Conservation (phyloP, 1,140 invertebrate species). For the Bombus balteatus region DNA sequence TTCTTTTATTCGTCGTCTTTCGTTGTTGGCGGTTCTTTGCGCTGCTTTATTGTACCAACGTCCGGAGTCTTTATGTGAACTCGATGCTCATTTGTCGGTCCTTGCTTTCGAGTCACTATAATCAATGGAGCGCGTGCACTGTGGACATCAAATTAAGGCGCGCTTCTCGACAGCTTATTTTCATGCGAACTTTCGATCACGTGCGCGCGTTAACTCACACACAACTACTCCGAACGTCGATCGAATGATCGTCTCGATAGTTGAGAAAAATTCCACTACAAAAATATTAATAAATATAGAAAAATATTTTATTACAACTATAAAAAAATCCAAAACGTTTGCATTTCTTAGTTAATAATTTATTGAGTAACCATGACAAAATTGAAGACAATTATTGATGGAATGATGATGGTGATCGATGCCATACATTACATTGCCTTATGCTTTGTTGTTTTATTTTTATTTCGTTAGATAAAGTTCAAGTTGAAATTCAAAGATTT, state of each 20-base stretch:
- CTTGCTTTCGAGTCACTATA: constrained; percentile 47
- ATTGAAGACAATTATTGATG: too few species aligned
- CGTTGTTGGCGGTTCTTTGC: constrained; percentile 13
- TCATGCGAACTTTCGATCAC: constrained; percentile 34
- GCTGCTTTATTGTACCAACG: constrained; percentile 53
- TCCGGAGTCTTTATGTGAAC: constrained; percentile 58
- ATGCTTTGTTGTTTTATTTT: too few species aligned
- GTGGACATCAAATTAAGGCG: constrained; percentile 28
- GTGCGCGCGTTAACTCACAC: too few species aligned
- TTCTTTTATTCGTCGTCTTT: constrained; percentile 41
- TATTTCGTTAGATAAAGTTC: too few species aligned
- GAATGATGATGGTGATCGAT: too few species aligned
- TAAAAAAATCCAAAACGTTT: too few species aligned
- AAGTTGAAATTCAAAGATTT: too few species aligned
- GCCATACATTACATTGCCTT: too few species aligned
- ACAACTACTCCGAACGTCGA: background rate
- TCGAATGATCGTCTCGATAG: background rate
- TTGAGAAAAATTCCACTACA: background rate
- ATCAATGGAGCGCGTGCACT: constrained; percentile 40
- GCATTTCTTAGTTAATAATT: background rate
- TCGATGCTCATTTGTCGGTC: constrained; percentile 55
- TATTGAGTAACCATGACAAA: background rate
- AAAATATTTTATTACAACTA: background rate
- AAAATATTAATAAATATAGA: background rate
- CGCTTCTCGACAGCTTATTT: constrained; percentile 29